Base-by-base conservation (phyloP, 2,888 invertebrate species). In the Pheosia tremula region DNA sequence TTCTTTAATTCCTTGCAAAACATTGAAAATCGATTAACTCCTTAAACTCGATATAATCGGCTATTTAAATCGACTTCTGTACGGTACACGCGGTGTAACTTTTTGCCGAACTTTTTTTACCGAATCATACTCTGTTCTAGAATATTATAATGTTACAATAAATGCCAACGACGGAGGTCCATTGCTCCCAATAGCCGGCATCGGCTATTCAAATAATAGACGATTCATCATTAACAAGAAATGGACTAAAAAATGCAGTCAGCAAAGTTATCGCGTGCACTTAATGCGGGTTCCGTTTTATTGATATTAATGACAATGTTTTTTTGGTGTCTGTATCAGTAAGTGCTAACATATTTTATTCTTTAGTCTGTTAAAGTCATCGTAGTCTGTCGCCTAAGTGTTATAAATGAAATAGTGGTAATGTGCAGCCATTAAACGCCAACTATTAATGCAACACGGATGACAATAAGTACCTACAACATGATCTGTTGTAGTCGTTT, bases 151-250 rank as follows among this genome's bases (percentile, higher is more conserved):
- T 70, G 64, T 67, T 63, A 73, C 67, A 72, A 73, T 77, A 78
- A 74, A 66, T 63, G 64, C 61, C 56, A 60, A 68, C 64, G 67
- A 64, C 56, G 52, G 59, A 69, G 68, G 82, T 78, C 69, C 79
- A 76, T 74, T 77, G 81, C 76, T 78, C 82, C 78, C 73, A 59
- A 72, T 75, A 77, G 71, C 68, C 65, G 45, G 67, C 68, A 49
- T 74, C 69, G 64, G 63, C 74, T 83, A 85, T 85, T 84, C 81
- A 83, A 82, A 86, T 84, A 84, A 79, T 79, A 76, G 80, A 75
- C 87, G 80, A 87, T 88, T 85, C 83, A 89, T 88, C 86, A 86
- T 83, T 82, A 81, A 77, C 84, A 84, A 85, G 85, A 88, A 87
- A 84, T 85, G 79, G 69, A 74, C 67, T 82, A 88, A 89, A 90